These are phyloP conservation scores for Mirza zaza DNA, from an alignment of 2,113 vertebrate genomes.

Conservation along the genomic window DNA sequence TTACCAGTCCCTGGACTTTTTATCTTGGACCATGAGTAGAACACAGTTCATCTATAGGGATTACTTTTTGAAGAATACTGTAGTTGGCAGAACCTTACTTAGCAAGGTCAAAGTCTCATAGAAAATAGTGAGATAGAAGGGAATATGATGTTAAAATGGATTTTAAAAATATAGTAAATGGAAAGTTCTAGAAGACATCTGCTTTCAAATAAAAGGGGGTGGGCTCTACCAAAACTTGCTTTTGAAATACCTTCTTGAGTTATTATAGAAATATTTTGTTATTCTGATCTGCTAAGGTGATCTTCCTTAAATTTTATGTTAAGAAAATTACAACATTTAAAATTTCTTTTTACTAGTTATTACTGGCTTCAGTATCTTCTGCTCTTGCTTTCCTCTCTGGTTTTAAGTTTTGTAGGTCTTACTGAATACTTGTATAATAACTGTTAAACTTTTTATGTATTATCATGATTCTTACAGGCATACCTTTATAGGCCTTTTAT, in stretches of 20 bases:
- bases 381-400: neutral
- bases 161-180: neutral
- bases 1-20: neutral
- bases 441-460: neutral
- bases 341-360: neutral
- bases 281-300: neutral
- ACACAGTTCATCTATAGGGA: neutral
- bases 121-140: slow-evolving; percentile 14
- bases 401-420: slow-evolving; percentile 21
- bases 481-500: neutral
- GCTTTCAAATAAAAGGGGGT: slow-evolving; percentile 25
- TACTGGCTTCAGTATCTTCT: neutral
- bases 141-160: neutral
- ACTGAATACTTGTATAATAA: neutral
- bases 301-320: slow-evolving; percentile 28
- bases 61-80: neutral
- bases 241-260: neutral
- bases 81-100: slow-evolving; percentile 7
- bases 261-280: neutral
- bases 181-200: neutral
- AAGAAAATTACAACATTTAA: slow-evolving; percentile 20
- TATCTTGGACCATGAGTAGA: neutral
- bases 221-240: neutral
- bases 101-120: neutral
- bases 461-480: neutral